These are phyloP conservation scores for Sarcophilus harrisii DNA, from an alignment of 2,797 vertebrate species.

Conservation along the genomic window DNA sequence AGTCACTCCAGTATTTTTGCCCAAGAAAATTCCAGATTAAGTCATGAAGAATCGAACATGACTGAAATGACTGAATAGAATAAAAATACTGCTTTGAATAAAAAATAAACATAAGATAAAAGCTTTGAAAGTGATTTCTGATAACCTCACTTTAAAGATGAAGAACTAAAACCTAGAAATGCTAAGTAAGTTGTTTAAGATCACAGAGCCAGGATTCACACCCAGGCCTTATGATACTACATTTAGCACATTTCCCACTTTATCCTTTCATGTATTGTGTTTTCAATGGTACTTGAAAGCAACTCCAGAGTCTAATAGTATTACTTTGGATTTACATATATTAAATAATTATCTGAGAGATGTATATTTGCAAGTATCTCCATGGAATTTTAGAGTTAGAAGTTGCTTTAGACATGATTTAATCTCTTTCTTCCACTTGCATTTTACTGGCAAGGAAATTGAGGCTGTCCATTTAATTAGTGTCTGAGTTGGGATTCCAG, in stretches of 20 bases:
- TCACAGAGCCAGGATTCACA: neutral
- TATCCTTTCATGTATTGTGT: neutral
- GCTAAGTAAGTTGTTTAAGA: neutral
- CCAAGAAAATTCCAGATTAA: neutral
- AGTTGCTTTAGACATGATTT: neutral
- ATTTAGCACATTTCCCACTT: neutral
- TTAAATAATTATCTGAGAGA: neutral
- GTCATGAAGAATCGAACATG: neutral
- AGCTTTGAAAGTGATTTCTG: neutral
- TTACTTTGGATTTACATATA: no score
- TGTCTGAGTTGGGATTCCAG: neutral
- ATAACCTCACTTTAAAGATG: neutral
- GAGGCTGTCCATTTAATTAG: neutral
- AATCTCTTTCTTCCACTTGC: neutral
- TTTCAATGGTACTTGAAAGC: neutral
- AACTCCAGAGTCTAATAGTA: neutral
- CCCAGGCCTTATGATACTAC: no score
- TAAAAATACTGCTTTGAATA: neutral
- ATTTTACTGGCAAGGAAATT: neutral
- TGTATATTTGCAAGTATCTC: neutral
- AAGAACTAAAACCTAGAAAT: neutral
- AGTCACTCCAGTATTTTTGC: neutral
- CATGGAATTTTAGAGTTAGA: neutral
- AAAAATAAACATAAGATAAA: neutral
- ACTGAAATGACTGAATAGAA: neutral